These are phyloP conservation scores for Harlomillsia oculata DNA, from an alignment of 1,140 invertebrate genomes.

Conservation along the genomic window DNA sequence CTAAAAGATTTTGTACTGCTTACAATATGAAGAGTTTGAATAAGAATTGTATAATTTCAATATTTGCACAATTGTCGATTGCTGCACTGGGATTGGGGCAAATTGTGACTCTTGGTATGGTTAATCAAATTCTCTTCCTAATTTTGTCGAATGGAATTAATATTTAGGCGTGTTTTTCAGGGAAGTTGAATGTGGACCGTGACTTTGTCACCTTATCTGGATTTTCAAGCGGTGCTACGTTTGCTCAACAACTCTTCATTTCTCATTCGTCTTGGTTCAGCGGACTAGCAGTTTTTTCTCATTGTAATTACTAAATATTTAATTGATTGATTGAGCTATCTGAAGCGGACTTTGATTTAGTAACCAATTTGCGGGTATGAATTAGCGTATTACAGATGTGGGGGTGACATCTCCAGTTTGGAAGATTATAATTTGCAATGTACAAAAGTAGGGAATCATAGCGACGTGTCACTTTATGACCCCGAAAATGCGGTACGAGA, in stretches of 20 bases:
- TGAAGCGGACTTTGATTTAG: background rate
- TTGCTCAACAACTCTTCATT: conserved; percentile 21
- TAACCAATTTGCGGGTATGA: background rate
- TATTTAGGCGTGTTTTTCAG: no score
- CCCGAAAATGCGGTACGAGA: conserved; percentile 13
- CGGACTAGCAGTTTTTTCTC: conserved; percentile 26
- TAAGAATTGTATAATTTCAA: no score
- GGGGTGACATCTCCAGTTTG: conserved; percentile 6
- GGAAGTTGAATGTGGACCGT: background rate
- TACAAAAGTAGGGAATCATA: conserved; percentile 13
- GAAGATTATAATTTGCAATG: conserved; percentile 21
- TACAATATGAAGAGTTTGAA: no score
- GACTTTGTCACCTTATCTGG: conserved; percentile 21
- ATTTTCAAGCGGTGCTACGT: conserved; percentile 22
- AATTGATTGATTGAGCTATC: background rate
- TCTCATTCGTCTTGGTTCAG: conserved; percentile 19
- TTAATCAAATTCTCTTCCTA: no score
- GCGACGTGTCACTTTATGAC: background rate
- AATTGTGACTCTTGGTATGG: no score
- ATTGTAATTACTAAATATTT: conserved; percentile 8
- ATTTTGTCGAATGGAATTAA: no score
- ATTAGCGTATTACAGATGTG: conserved; percentile 27
- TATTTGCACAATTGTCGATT: no score
- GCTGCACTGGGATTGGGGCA: no score
- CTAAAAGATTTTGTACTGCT: no score